Evolutionary conservation across 2,888 invertebrate species (phyloP).

Genomic region (Sesia bembeciformis): DNA sequence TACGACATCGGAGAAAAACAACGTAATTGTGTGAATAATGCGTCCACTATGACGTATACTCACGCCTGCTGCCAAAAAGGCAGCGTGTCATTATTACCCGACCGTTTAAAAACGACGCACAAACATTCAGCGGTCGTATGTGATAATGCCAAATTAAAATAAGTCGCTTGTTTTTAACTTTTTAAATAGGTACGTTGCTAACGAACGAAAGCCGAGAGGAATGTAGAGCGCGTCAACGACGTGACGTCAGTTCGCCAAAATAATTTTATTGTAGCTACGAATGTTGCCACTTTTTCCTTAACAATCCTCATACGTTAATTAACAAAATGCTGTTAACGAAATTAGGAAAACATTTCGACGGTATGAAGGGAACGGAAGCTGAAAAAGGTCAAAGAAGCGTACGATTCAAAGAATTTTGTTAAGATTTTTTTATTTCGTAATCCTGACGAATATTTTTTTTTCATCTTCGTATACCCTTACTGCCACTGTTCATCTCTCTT

Average conservation of each 20-base stretch:
- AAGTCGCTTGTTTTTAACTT: slow-evolving; percentile 16
- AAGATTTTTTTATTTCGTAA: too few relatives aligned
- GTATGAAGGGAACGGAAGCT: too few relatives aligned
- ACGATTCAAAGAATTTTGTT: too few relatives aligned
- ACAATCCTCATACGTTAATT: neutral
- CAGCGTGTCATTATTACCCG: neutral
- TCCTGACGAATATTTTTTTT: too few relatives aligned
- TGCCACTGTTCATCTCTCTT: too few relatives aligned
- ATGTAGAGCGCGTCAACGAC: slow-evolving; percentile 23
- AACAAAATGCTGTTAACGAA: too few relatives aligned
- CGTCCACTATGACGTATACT: slow-evolving; percentile 2
- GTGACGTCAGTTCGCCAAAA: slow-evolving; percentile 22
- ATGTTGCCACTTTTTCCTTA: slow-evolving; percentile 9
- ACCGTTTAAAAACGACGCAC: slow-evolving; percentile 2
- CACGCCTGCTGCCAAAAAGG: slow-evolving; percentile 1
- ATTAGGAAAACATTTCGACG: too few relatives aligned
- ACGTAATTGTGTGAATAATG: slow-evolving; percentile 22
- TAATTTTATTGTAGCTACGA: slow-evolving; percentile 15
- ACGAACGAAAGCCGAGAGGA: slow-evolving; percentile 18
- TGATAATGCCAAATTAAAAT: slow-evolving; percentile 29
- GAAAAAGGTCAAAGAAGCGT: too few relatives aligned
- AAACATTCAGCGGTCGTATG: slow-evolving; percentile 4
- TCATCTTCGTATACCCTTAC: too few relatives aligned
- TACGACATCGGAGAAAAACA: slow-evolving; percentile 33
- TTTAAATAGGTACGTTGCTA: slow-evolving; percentile 27